Conservation (phyloP, 2,113 vertebrate species). For the Callaeas wilsoni region DNA sequence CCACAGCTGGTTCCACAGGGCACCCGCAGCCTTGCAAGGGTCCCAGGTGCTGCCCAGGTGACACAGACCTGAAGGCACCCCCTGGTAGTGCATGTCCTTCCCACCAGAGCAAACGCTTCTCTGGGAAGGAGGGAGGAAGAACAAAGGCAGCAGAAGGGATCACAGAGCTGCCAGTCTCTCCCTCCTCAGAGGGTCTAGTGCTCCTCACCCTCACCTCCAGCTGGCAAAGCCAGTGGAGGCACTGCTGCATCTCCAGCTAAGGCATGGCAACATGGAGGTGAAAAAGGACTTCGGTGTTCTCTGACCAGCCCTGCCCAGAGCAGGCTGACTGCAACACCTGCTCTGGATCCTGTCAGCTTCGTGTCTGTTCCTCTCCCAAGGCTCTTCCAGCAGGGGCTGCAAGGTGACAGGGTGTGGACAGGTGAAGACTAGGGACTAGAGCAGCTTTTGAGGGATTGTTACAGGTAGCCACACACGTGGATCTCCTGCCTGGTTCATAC, state of each 20-base stretch:
- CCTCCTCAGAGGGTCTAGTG: background rate
- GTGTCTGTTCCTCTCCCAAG: background rate
- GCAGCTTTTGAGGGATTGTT: background rate
- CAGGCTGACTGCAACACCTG: background rate
- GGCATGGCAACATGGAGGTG: background rate
- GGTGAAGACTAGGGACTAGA: background rate
- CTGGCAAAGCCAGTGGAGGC: background rate
- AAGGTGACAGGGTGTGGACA: background rate
- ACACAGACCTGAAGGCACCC: too few relatives aligned
- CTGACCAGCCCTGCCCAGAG: background rate
- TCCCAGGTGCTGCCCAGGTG: too few relatives aligned
- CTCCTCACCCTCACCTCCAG: background rate
- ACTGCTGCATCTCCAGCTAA: background rate
- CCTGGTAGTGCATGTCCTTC: background rate
- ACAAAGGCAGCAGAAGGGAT: background rate
- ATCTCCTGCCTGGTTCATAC: background rate
- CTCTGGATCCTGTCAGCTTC: background rate
- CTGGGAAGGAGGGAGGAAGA: background rate
- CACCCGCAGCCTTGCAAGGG: background rate
- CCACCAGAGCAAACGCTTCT: background rate
- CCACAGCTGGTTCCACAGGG: background rate
- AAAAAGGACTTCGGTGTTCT: background rate
- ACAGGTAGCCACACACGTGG: accelerated
- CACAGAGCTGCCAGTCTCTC: background rate
- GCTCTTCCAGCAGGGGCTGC: background rate